phyloP scores from a whole-genome alignment of 2,888 invertebrate genomes.

The Heliconius ethilla region DNA sequence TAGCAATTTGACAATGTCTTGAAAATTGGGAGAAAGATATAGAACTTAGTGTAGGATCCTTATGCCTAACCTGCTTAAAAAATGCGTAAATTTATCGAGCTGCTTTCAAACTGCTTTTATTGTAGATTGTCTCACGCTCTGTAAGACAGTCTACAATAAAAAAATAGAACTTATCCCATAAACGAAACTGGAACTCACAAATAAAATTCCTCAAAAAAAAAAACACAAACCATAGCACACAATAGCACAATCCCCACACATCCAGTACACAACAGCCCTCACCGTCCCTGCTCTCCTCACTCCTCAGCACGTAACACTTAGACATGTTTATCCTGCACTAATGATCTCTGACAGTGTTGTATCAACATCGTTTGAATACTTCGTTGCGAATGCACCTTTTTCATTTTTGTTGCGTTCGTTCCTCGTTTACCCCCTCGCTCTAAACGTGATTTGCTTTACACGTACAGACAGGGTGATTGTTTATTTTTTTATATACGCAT shows the following conservation, averaged over 20 bases:
- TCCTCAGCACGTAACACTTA: slow-evolving; percentile 17
- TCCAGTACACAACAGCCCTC: not conserved
- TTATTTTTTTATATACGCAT: slow-evolving; percentile 4
- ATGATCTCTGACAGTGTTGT: slow-evolving; percentile 49
- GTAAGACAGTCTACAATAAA: too few relatives aligned
- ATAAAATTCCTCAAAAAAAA: too few relatives aligned
- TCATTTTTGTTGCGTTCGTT: slow-evolving; percentile 34
- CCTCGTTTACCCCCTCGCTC: slow-evolving; percentile 36
- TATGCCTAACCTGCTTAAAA: too few relatives aligned
- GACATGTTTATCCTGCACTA: slow-evolving; percentile 43
- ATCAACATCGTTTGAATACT: slow-evolving; percentile 48
- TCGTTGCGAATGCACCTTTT: slow-evolving; percentile 45
- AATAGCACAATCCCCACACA: slow-evolving; percentile 7
- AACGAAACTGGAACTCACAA: too few relatives aligned
- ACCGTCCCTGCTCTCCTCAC: slow-evolving; percentile 10
- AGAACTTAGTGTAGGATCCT: too few relatives aligned
- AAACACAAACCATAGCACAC: not conserved
- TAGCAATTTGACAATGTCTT: too few relatives aligned
- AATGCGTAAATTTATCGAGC: too few relatives aligned
- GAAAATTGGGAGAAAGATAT: too few relatives aligned
- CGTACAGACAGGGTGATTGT: slow-evolving; percentile 2
- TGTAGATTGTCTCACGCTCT: too few relatives aligned
- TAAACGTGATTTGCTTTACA: slow-evolving; percentile 31
- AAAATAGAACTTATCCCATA: too few relatives aligned
- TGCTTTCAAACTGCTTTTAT: too few relatives aligned